Base-by-base conservation (phyloP, 2,113 vertebrate species). In the Myotis davidii region DNA sequence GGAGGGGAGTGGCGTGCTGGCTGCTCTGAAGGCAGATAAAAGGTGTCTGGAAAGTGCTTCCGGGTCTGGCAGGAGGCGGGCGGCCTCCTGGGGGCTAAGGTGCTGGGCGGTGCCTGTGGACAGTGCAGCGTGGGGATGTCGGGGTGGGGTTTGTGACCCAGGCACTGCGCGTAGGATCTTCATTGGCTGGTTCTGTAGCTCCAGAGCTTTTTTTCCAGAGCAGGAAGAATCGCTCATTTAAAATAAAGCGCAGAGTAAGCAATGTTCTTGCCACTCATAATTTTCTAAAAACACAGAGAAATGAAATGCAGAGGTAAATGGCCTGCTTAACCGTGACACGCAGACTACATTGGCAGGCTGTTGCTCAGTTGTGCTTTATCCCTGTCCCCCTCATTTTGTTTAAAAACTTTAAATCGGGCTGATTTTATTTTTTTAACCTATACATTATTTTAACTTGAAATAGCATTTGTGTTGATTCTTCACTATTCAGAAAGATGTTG, bases 41-140 rank as follows among this genome's bases (percentile, higher is more conserved):
- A 0, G 45, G 13, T 9, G 3, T 16, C 52, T 72, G 73, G 3
- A 6, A 18, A 70, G 73, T 59, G 29, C 65, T 21, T 17, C 13
- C n/a, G 48, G 48, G 54, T 18, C 54, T 13, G 65, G 72, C n/a
- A 16, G 29, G 25, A 14, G 84, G 20, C 21, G 6, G 72, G n/a
- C 3, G 3, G 70, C 0, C 25, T 70, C n/a, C 2, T 4, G 21
- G 69, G 45, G 42, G 8, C 1, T 0, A 7, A 77, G 13, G 14
- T 0, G 9, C 8, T 2, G 32, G 9, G 23, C 20, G 3, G 45
- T 56, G 32, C n/a, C 39, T 27, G 25, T 4, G 20, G 32, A 7
- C 70, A 1, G 1, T 2, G 6, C 1, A 13, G 23, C 3, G 13
- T 1, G 39, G 74, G 27, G 1, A 1, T 32, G 42, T 54, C 32